Evolutionary conservation across 1,140 invertebrate genomes (phyloP).

Genomic region (Papilio dardanus): DNA sequence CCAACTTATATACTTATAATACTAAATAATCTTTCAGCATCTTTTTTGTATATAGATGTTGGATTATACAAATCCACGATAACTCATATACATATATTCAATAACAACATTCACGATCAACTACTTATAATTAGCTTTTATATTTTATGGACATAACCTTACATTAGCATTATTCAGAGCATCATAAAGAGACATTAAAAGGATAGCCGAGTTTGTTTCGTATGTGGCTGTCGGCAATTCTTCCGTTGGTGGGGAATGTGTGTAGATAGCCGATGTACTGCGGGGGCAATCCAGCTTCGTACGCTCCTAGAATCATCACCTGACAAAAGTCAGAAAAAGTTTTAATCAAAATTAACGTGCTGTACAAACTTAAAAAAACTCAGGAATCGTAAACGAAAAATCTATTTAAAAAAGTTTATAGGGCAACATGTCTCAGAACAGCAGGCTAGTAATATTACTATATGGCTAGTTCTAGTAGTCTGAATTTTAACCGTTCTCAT

Average conservation of each 20-base stretch:
- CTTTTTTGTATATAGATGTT: no score
- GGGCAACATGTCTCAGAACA: no score
- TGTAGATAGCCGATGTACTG: constrained; percentile 86
- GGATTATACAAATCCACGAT: background rate
- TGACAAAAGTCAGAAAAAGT: constrained; percentile 39
- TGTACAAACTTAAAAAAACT: background rate
- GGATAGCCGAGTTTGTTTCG: constrained; percentile 40
- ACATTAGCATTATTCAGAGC: background rate
- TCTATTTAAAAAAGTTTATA: no score
- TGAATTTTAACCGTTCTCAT: no score
- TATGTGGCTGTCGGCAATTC: constrained; percentile 63
- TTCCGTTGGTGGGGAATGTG: constrained; percentile 87
- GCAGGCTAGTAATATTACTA: no score
- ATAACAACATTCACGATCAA: background rate
- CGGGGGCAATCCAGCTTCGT: constrained; percentile 84
- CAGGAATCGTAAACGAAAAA: no score
- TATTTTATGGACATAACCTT: constrained; percentile 8
- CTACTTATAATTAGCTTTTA: background rate
- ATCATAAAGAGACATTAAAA: constrained; percentile 36
- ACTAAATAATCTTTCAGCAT: background rate
- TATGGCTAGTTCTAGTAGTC: no score
- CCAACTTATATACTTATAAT: no score
- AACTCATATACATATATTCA: background rate
- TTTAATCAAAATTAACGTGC: background rate
- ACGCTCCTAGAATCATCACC: constrained; percentile 84